Evolutionary conservation across 2,113 vertebrate genomes (phyloP), one percentile per base, ranked within the genome.

Genomic region (Aix galericulata): DNA sequence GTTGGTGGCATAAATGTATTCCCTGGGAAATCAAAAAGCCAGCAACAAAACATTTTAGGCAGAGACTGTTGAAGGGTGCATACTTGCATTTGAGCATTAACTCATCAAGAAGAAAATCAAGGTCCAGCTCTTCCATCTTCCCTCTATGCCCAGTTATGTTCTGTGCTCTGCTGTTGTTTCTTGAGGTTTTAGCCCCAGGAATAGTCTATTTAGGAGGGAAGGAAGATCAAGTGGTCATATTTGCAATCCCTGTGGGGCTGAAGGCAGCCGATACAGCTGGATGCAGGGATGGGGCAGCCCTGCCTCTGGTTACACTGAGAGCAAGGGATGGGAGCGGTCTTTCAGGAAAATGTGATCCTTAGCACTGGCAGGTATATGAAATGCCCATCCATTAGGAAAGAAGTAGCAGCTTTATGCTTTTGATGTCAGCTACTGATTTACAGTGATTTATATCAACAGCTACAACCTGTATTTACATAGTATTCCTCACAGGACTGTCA

Each of bases 341-440:
- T 91, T n/a, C 60, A 80, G 63, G 27, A 9, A 75, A n/a, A 75
- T 53, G 18, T 1, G 52, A 82, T 86, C 84, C 34, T 75, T 29
- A 72, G 75, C 67, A 77, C 55, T 36, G 40, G 48, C 81, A 89
- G 27, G 50, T 76, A 26, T 59, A 74, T 55, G 60, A 94, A 89
- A 91, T 88, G 36, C 31, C 63, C 71, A 85, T 88, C 69, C 63
- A 60, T 91, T 94, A 78, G 80, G 81, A 88, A 87, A 67, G 58
- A 90, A 87, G 59, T 17, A 83, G 50, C 74, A 93, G 42, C 64
- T 94, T 79, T 82, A 86, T 78, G 94, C 73, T 89, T 95, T 88
- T 93, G 62, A 88, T 92, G 66, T 93, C 85, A 96, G 52, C 72
- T 95, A 72, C 88, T 96, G 95, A 96, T 96, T 95, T 95, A 85